A percentile compares a stretch with the other conserved stretches of the same genome.
These are phyloP conservation scores for Melinaea marsaeus DNA, from an alignment of 2,888 invertebrate genomes.

Conservation along the genomic window DNA sequence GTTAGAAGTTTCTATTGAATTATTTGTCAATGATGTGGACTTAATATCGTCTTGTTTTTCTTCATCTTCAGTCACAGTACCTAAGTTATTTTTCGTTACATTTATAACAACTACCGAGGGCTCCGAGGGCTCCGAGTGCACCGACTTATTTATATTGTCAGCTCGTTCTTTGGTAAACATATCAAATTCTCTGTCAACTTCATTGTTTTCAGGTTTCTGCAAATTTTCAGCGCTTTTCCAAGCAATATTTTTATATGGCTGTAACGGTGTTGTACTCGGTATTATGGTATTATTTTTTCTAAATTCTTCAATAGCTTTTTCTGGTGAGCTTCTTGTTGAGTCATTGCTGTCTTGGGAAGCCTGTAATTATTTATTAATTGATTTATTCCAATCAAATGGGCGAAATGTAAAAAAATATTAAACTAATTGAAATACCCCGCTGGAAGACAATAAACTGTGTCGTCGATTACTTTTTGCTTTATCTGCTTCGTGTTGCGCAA, in stretches of 20 bases:
- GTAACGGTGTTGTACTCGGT: conserved; percentile 60
- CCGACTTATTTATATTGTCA: conserved; percentile 47
- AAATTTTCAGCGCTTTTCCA: conserved; percentile 59
- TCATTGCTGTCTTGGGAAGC: conserved; percentile 60
- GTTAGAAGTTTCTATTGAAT: conserved; percentile 1
- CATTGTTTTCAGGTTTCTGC: conserved; percentile 36
- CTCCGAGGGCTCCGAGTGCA: conserved; percentile 57
- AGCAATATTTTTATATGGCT: conserved; percentile 51
- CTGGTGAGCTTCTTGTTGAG: conserved; percentile 50
- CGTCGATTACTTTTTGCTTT: conserved; percentile 69
- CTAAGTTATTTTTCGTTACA: conserved; percentile 56
- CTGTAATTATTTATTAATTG: conserved; percentile 43
- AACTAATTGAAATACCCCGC: conserved; percentile 44
- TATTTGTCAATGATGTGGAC: no score
- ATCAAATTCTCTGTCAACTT: conserved; percentile 71
- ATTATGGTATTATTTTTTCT: conserved; percentile 33
- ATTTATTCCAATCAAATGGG: not conserved
- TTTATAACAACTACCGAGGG: conserved; percentile 53
- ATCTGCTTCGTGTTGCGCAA: conserved; percentile 87
- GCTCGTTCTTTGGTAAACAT: conserved; percentile 68
- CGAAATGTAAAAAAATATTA: not conserved
- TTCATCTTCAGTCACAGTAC: conserved; percentile 65
- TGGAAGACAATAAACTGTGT: conserved; percentile 66
- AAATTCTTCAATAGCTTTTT: conserved; percentile 36
- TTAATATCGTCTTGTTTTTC: conserved; percentile 52